These are phyloP conservation scores for Enteromius unitaeniatus DNA, from an alignment of 2,797 vertebrate genomes.

Conservation along the genomic window DNA sequence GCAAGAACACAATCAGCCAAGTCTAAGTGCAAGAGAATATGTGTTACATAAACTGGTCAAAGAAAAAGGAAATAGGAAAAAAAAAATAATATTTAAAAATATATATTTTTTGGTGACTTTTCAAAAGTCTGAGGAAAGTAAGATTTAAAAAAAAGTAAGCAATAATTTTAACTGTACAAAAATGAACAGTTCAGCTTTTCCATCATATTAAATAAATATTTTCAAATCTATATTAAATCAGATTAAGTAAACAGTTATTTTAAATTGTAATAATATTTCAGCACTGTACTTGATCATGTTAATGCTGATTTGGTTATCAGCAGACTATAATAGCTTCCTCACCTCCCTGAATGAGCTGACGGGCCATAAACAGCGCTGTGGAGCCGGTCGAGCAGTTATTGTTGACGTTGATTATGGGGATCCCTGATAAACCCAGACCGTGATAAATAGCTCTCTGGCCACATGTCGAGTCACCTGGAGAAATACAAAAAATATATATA, in stretches of 20 bases:
- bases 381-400: slow-evolving; percentile 98
- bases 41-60: neutral
- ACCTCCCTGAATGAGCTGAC: slow-evolving; percentile 91
- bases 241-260: neutral
- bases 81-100: too few relatives aligned
- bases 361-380: slow-evolving; percentile 93
- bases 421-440: slow-evolving; percentile 90
- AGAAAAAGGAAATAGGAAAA: too few relatives aligned
- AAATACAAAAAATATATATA: slow-evolving; percentile 4
- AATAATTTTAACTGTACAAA: neutral
- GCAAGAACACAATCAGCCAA: slow-evolving; percentile 90
- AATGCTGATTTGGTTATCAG: neutral
- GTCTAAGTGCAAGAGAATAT: slow-evolving; percentile 72
- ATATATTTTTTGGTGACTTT: neutral
- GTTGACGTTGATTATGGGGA: slow-evolving; percentile 95
- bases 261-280: neutral
- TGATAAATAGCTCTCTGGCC: slow-evolving; percentile 97
- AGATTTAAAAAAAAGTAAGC: neutral
- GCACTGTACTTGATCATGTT: neutral
- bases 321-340: neutral
- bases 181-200: neutral
- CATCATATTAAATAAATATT: neutral
- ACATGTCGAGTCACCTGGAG: slow-evolving; percentile 89
- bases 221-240: neutral
- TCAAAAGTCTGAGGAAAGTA: neutral